These are phyloP conservation scores for Crematogaster levior DNA, from an alignment of 2,888 invertebrate genomes.

Conservation along the genomic window DNA sequence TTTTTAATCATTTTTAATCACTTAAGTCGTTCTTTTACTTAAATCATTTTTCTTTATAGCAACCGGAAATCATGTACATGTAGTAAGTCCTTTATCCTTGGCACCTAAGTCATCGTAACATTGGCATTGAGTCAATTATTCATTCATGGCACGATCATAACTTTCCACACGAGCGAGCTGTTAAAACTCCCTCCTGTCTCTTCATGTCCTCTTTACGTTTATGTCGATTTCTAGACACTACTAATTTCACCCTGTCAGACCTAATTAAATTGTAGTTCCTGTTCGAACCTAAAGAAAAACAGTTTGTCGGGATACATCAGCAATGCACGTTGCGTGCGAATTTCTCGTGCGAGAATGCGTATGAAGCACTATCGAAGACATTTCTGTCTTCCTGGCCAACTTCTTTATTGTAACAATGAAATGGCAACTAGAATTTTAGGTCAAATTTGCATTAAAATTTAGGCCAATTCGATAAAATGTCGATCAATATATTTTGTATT, in stretches of 20 bases:
- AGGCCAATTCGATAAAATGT: slow-evolving; percentile 57
- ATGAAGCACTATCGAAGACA: slow-evolving; percentile 58
- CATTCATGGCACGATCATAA: slow-evolving; percentile 78
- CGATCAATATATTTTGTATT: slow-evolving; percentile 47
- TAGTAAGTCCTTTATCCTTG: slow-evolving; percentile 64
- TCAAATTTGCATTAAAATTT: slow-evolving; percentile 76
- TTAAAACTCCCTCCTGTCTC: slow-evolving; percentile 63
- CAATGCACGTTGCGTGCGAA: slow-evolving; percentile 68
- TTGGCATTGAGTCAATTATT: slow-evolving; percentile 72
- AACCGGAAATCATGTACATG: slow-evolving; percentile 64
- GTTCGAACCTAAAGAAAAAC: slow-evolving; percentile 9
- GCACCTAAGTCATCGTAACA: slow-evolving; percentile 66
- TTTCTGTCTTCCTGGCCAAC: slow-evolving; percentile 66
- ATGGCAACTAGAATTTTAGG: slow-evolving; percentile 76
- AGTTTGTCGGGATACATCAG: slow-evolving; percentile 50
- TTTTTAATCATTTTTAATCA: too few relatives aligned
- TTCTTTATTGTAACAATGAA: slow-evolving; percentile 69
- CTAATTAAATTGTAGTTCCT: slow-evolving; percentile 27
- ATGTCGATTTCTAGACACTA: slow-evolving; percentile 62
- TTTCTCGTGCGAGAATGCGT: slow-evolving; percentile 74
- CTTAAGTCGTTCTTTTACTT: neutral
- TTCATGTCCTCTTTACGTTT: slow-evolving; percentile 58
- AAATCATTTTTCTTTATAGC: neutral
- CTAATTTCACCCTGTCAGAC: slow-evolving; percentile 72
- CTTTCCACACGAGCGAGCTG: slow-evolving; percentile 77